phyloP scores from a whole-genome alignment of 2,888 invertebrate species.

The Patella depressa region DNA sequence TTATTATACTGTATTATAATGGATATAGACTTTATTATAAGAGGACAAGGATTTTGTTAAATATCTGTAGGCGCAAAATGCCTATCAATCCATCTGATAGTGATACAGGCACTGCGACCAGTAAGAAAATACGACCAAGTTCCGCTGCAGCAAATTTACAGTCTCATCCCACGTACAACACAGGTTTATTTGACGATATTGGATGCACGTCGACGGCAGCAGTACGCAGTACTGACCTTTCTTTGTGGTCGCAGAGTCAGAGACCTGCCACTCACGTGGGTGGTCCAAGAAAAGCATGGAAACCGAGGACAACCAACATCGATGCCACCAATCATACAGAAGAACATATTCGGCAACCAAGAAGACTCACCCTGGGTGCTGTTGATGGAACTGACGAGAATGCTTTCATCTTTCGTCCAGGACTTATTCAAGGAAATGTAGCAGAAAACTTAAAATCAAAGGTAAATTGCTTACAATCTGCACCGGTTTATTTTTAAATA shows the following conservation, averaged over 20 bases:
- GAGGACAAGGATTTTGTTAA: too few relatives aligned
- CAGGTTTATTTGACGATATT: constrained; percentile 61
- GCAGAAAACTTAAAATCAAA: constrained; percentile 56
- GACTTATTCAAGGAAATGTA: constrained; percentile 42
- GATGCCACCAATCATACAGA: constrained; percentile 44
- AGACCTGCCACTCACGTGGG: constrained; percentile 63
- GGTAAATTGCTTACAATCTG: constrained; percentile 39
- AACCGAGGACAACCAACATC: constrained; percentile 36
- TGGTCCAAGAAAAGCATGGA: constrained; percentile 47
- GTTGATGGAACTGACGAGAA: constrained; percentile 62
- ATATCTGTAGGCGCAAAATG: too few relatives aligned
- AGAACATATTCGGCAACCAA: constrained; percentile 49
- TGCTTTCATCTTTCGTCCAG: constrained; percentile 49
- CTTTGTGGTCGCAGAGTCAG: constrained; percentile 32
- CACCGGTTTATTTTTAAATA: neutral
- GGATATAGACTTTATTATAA: too few relatives aligned
- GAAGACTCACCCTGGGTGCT: constrained; percentile 59
- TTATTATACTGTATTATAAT: too few relatives aligned
- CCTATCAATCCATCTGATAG: too few relatives aligned
- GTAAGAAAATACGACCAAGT: constrained; percentile 62
- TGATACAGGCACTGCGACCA: too few relatives aligned
- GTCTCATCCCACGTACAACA: constrained; percentile 61
- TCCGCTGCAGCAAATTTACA: constrained; percentile 68
- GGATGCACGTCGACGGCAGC: constrained; percentile 59
- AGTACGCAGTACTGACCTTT: constrained; percentile 31